Base-by-base conservation (phyloP, 64 coral and sea anemone genomes). In the Cladopsammia gracilis region DNA sequence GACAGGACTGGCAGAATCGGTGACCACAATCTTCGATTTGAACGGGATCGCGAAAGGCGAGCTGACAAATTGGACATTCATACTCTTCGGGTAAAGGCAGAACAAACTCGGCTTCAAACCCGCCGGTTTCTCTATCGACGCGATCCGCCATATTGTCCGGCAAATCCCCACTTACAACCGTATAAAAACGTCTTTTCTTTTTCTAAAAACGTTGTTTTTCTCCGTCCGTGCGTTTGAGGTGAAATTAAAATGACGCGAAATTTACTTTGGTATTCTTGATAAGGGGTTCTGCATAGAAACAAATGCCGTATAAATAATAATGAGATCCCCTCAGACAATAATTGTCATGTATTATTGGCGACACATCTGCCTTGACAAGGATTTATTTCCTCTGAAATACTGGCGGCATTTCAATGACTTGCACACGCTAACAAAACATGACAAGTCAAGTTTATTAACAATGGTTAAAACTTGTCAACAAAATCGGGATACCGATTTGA, bases 11-110 rank as follows among this genome's bases (percentile, higher is more conserved):
- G 64, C 97, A 98, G 75, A 98, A 96, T 45, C 97, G 81, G 61
- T 98, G 97, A 16, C 97, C 97, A 74, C 97, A 98, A 25, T 98
- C 97, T 62, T 98, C 97, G 51, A 98, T 96, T 87, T 98, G 97
- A 65, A 98, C 66, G 3, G 97, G 97, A 85, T 98, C 97, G 54
- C 97, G 85, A 76, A 96, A 98, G 44, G 97, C 97, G 48, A 98
- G 73, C 60, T 98, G 97, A 19, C 97, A 98, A 54, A 98, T 98
- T 23, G 97, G 97, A 75, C 97, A 98, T 54, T 98, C 97, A 69
- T 98, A 98, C 79, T 98, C 97, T 65, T 93, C 87, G 7, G 97
- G 97, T 73, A 98, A 52, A 18, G 94, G 83, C 19, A 89, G 56
- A 59, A 98, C 54, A 69, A 98, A 98, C 45, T 96, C 97, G 5